Evolutionary conservation across 2,113 vertebrate species (phyloP), one percentile per base, ranked within the genome.

Genomic region (Apaloderma vittatum): DNA sequence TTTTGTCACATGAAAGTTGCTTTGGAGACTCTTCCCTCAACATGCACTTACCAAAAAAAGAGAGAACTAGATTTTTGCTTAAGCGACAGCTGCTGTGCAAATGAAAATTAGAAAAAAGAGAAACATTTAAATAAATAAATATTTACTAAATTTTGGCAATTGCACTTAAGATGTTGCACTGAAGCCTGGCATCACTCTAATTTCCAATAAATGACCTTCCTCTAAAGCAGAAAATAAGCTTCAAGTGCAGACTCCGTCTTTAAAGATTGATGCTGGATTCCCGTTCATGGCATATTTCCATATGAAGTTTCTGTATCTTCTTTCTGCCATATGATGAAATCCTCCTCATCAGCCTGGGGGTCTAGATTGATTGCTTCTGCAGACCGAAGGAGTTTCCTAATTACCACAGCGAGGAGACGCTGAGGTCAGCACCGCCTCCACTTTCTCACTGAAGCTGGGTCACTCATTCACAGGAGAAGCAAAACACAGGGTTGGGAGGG

Each of bases 21-120:
- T 93, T 72, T 93, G 61, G 74, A 95, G 40, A 90, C 14, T 90
- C 57, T 87, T 91, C 7, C 18, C 19, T 21, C 32, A 67, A n/a
- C 23, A 22, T 4, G 57, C 13, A 22, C 7, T 45, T 58, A 4
- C 74, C 88, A 68, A n/a, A 30, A 32, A 32, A 29, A 21, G 37
- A 36, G 34, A 61, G 34, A 85, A 32, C 9, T 43, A 86, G 8
- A 10, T 77, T 84, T 94, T 74, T 93, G 29, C 34, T 90, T 86
- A 73, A 22, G 37, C n/a, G 83, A 71, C 40, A 80, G 54, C n/a
- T 62, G 27, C 65, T 90, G 11, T 59, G 43, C 14, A 67, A 78
- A 72, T 6, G 15, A 82, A 93, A 80, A 84, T 40, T 15, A 6
- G 55, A 37, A 57, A 80, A 27, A 54, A 1, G 4, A 1, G 0